These are phyloP conservation scores for Pitta sordida DNA, from an alignment of 2,113 vertebrate species.

Conservation along the genomic window DNA sequence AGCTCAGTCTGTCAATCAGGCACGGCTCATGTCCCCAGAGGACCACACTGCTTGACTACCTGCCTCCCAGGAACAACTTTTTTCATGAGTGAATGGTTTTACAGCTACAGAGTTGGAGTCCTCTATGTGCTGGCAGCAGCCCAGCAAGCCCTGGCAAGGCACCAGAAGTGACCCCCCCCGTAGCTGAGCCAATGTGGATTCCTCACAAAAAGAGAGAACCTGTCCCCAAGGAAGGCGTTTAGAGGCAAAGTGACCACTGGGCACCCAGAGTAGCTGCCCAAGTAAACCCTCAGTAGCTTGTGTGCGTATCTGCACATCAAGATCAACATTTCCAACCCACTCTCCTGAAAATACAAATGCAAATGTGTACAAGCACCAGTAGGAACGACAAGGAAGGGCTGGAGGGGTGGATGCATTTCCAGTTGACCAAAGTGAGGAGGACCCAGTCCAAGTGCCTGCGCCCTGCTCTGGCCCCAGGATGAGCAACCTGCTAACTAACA, in stretches of 20 bases:
- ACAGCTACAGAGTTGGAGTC: neutral
- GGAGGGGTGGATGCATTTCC: neutral
- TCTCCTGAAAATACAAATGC: neutral
- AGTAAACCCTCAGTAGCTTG: neutral
- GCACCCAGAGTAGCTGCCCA: neutral
- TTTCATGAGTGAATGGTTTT: neutral
- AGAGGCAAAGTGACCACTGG: neutral
- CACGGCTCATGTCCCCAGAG: neutral
- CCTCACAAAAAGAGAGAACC: neutral
- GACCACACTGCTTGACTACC: neutral
- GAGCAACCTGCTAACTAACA: fast-evolving
- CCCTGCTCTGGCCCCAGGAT: neutral
- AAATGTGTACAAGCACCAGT: neutral
- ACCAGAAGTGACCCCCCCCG: neutral
- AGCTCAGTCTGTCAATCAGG: neutral
- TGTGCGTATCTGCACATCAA: neutral
- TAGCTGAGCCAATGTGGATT: fast-evolving
- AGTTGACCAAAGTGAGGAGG: fast-evolving
- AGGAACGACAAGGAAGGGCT: neutral
- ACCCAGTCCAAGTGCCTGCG: neutral
- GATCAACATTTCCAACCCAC: fast-evolving
- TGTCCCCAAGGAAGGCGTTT: fast-evolving
- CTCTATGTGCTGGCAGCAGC: fast-evolving
- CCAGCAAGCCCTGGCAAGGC: neutral
- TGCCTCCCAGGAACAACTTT: neutral